Evolutionary conservation across 2,113 vertebrate species (phyloP).

Genomic region (Hippolais icterina): DNA sequence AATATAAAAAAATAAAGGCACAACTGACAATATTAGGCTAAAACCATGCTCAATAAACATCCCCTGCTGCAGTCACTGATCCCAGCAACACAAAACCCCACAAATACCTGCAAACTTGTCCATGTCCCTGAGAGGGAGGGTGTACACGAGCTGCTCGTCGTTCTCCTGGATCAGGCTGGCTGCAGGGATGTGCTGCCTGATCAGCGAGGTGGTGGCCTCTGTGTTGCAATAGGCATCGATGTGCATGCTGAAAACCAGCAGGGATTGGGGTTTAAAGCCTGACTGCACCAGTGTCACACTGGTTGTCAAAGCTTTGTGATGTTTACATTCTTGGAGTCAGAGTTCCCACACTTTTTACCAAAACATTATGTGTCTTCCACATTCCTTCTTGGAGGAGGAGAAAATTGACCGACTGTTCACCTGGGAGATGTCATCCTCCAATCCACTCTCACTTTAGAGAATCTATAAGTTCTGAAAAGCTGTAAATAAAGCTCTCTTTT

Average conservation of each 20-base stretch:
- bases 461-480: no score
- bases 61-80: fast-evolving
- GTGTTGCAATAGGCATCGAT: conserved; percentile 80
- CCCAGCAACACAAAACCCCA: background rate
- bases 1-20: fast-evolving
- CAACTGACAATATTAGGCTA: fast-evolving
- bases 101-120: conserved; percentile 87
- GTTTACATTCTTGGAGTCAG: no score
- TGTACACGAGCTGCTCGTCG: conserved; percentile 87
- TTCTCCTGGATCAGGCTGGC: conserved; percentile 84
- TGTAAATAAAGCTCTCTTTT: no score
- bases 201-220: conserved; percentile 78
- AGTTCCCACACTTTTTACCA: no score
- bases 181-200: conserved; percentile 84
- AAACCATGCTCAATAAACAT: fast-evolving
- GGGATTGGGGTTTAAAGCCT: background rate
- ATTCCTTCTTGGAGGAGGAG: no score
- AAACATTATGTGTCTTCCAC: no score
- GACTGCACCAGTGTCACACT: no score
- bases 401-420: no score
- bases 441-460: no score
- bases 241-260: conserved; percentile 83
- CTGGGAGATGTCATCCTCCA: no score
- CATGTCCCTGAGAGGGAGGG: conserved; percentile 89
- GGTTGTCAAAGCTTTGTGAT: no score